Base-by-base conservation (phyloP, 2,113 vertebrate species). In the Mustela lutreola region DNA sequence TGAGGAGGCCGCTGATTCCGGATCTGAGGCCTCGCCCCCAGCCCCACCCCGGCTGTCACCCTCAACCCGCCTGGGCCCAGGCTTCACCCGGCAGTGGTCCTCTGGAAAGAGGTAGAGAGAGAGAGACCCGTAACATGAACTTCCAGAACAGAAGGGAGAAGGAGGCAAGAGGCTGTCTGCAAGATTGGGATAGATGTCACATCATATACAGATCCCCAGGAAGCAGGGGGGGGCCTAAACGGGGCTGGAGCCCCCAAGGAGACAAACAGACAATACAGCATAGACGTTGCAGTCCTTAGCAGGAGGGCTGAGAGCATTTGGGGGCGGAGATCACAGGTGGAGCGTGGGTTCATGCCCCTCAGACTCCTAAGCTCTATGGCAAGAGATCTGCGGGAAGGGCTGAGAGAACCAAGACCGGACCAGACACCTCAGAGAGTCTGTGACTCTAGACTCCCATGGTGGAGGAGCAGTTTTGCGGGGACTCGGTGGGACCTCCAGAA, bases 1-100 rank as follows among this genome's bases (percentile, higher is more conserved):
- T 2, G 98, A 98, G 48, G 98, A 98, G 18, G 96, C 97, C 1
- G 97, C 91, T 0, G 98, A 98, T 76, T 98, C 98, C 0, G 95
- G 96, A 15, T 98, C 98, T 0, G 98, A 98, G 91, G 97, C 95
- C 28, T 98, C 98, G 0, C 93, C 97, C 18, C 97, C 97, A 31
- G 91, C 94, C 11, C 97, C 98, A 24, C 53, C 93, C 19, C 98
- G 81, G 86, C 88, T 36, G 0, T 98, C 98, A 3, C 98, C 99
- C 95, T 98, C 98, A 0, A 39, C 53, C 85, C 98, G 75, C 60
- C 98, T 90, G 0, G 84, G 63, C 53, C 92, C 95, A 24, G 97
- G 85, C 86, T 98, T 98, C 81, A 65, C 82, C 58, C 98, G 85
- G 87, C 97, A 95, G 93, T 98, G 98, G 76, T 98, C 98, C 42